Evolutionary conservation across 2,888 invertebrate species (phyloP).

Genomic region (Temnothorax ravouxi): DNA sequence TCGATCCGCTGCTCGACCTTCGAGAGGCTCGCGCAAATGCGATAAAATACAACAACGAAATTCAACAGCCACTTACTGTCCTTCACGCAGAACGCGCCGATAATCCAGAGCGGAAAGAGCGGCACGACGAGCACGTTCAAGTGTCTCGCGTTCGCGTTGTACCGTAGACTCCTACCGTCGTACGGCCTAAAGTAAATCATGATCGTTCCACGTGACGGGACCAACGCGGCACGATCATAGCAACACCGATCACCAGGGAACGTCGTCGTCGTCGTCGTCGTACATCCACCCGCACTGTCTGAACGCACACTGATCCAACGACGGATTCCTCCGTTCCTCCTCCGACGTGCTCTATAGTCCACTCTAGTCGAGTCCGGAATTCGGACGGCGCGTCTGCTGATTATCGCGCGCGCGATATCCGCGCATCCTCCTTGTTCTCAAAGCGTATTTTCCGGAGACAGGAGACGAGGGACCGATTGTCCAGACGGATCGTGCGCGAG

Average conservation of each 20-base stretch:
- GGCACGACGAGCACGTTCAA: constrained; percentile 80
- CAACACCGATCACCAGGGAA: constrained; percentile 67
- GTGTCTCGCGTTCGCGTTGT: constrained; percentile 77
- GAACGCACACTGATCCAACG: constrained; percentile 30
- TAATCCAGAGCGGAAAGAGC: constrained; percentile 84
- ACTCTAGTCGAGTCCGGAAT: neutral
- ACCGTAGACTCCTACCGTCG: constrained; percentile 78
- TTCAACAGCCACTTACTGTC: constrained; percentile 81
- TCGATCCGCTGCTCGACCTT: constrained; percentile 9
- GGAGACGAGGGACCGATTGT: neutral
- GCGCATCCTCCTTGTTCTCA: constrained; percentile 21
- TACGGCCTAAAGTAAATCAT: constrained; percentile 82
- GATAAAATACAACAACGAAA: constrained; percentile 45
- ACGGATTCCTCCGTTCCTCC: neutral
- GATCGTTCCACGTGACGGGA: constrained; percentile 80
- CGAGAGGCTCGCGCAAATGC: constrained; percentile 13
- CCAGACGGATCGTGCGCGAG: constrained; percentile 14
- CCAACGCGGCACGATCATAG: constrained; percentile 77
- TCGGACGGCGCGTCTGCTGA: constrained; percentile 12
- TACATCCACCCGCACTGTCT: constrained; percentile 58
- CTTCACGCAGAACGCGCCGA: constrained; percentile 84
- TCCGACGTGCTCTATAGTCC: neutral
- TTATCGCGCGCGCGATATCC: neutral
- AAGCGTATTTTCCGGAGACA: neutral
- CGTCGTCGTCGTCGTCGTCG: constrained; percentile 61